Conservation (phyloP, 2,888 invertebrate genomes). For the Ophion ellenae region DNA sequence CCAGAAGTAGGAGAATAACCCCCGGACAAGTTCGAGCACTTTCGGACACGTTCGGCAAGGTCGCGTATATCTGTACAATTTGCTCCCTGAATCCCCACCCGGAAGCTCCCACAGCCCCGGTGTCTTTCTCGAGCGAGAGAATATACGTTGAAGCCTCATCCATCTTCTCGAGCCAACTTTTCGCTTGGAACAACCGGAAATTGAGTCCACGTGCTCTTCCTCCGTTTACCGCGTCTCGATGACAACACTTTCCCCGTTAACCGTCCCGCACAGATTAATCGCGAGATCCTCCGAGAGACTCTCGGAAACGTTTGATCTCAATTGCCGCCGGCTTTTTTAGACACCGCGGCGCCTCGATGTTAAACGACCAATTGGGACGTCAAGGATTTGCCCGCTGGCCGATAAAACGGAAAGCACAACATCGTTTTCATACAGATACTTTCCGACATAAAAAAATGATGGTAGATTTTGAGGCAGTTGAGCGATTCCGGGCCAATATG, state of each 20-base stretch:
- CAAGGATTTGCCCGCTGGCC: no score
- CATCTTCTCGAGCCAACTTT: slow-evolving; percentile 21
- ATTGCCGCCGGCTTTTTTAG: neutral
- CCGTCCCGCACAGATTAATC: no score
- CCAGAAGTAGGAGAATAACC: neutral
- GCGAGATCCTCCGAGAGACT: neutral
- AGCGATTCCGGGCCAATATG: no score
- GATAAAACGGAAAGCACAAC: no score
- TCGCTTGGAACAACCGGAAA: slow-evolving; percentile 7
- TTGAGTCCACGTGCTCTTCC: slow-evolving; percentile 12
- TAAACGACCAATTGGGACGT: no score
- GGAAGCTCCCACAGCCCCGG: neutral
- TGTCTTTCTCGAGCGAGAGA: neutral
- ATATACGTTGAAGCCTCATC: slow-evolving; percentile 9
- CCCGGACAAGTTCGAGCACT: slow-evolving; percentile 6
- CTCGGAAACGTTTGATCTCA: neutral
- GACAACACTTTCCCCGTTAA: neutral
- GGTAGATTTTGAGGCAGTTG: no score
- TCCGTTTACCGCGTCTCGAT: neutral
- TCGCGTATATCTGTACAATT: neutral
- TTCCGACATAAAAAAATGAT: no score
- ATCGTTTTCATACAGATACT: no score
- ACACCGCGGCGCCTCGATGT: no score
- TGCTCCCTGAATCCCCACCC: slow-evolving; percentile 1
- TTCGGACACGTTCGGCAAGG: slow-evolving; percentile 27